Evolutionary conservation across 2,797 vertebrate genomes (phyloP).

Genomic region (Cygnus olor): DNA sequence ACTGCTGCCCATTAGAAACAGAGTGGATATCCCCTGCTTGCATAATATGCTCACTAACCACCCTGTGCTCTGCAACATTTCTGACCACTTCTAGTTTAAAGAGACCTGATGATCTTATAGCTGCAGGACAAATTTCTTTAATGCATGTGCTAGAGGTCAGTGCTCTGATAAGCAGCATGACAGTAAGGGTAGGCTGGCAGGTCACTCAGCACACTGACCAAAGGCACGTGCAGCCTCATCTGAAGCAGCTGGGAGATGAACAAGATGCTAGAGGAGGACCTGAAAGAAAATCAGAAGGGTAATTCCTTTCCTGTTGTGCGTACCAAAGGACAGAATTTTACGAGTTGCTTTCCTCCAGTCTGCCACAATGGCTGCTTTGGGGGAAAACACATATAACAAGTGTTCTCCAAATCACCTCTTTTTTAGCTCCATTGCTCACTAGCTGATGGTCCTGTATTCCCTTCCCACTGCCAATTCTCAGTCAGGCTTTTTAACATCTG

Average conservation of each 20-base stretch:
- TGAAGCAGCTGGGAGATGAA: neutral
- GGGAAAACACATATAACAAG: neutral
- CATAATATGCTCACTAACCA: neutral
- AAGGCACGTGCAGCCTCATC: neutral
- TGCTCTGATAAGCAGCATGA: fast-evolving
- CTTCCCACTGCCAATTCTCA: neutral
- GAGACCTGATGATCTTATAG: neutral
- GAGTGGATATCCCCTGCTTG: neutral
- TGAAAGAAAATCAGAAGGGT: neutral
- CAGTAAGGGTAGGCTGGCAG: neutral
- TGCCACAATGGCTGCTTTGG: neutral
- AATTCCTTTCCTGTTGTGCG: neutral
- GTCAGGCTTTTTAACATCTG: slow-evolving; percentile 23
- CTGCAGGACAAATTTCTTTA: neutral
- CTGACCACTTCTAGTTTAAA: neutral
- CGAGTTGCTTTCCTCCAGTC: neutral
- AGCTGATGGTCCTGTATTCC: neutral
- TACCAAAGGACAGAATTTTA: neutral
- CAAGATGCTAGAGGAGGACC: neutral
- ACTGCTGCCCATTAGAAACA: neutral
- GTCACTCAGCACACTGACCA: neutral
- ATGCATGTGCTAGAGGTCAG: neutral
- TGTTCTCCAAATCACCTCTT: neutral
- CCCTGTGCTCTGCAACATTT: neutral
- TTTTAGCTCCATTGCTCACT: neutral